A percentile compares a stretch with the other conserved stretches of the same genome.
Evolutionary conservation across 2,888 invertebrate species (phyloP).

Genomic region (Chouioia cunea): DNA sequence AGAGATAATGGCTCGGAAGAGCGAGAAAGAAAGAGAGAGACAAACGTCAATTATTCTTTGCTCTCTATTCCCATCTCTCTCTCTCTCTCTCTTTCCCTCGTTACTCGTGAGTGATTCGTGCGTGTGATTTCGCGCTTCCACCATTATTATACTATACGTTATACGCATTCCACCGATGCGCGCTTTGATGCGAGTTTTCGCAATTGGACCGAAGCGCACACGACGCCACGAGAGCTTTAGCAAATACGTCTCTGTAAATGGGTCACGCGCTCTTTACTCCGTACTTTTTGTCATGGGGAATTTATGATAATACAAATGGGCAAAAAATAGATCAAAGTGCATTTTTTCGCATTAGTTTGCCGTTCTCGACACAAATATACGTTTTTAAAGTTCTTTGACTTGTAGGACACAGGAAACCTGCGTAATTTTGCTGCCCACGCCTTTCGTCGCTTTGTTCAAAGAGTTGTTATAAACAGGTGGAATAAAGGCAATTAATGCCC

Average conservation of each 20-base stretch:
- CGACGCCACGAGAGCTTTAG: too few species aligned
- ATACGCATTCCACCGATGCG: too few species aligned
- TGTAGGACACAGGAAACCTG: constrained; percentile 28
- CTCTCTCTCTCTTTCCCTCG: too few species aligned
- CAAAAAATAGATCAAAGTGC: too few species aligned
- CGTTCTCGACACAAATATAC: too few species aligned
- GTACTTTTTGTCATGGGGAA: neutral
- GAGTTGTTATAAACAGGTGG: constrained; percentile 27
- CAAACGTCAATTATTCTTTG: too few species aligned
- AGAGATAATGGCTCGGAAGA: too few species aligned
- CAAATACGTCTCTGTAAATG: too few species aligned
- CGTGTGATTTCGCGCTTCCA: constrained; percentile 3
- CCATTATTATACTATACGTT: neutral
- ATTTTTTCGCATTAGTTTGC: too few species aligned
- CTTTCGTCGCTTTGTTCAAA: constrained; percentile 35
- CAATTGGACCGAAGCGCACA: neutral
- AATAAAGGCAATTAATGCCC: constrained; percentile 32
- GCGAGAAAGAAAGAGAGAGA: constrained; percentile 13
- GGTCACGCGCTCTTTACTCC: neutral
- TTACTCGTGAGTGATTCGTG: neutral
- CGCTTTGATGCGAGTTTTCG: too few species aligned
- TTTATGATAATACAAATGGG: too few species aligned
- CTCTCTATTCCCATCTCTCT: too few species aligned
- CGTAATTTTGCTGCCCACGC: constrained; percentile 39
- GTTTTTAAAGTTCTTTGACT: constrained; percentile 25